These are phyloP conservation scores for Morpho deidamia DNA, from an alignment of 2,888 invertebrate species.

Conservation along the genomic window DNA sequence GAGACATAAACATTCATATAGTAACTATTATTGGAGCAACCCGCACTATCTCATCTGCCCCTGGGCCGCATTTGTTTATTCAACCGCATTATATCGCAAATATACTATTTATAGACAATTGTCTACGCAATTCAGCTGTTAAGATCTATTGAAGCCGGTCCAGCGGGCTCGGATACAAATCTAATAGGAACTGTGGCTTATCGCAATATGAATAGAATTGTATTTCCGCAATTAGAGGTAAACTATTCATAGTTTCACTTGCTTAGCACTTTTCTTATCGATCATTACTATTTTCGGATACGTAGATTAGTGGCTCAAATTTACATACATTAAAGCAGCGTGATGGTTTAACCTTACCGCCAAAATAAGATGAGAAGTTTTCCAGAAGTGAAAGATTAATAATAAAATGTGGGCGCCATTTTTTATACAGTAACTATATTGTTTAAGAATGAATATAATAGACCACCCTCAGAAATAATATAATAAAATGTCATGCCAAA, in stretches of 20 bases:
- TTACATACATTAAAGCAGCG: too few species aligned
- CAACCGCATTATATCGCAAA: constrained; percentile 28
- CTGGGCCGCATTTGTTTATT: constrained; percentile 35
- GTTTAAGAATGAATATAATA: too few species aligned
- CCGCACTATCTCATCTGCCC: constrained; percentile 32
- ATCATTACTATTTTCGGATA: not conserved
- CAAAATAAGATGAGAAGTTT: too few species aligned
- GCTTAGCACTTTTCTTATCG: constrained; percentile 4
- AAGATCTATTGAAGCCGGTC: constrained; percentile 6
- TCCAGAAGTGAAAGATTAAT: too few species aligned
- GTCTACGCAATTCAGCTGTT: constrained; percentile 20
- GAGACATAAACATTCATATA: not conserved
- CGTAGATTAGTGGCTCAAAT: too few species aligned
- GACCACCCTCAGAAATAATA: too few species aligned
- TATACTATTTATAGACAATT: constrained; percentile 26
- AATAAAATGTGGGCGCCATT: too few species aligned
- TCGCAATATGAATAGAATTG: constrained; percentile 5
- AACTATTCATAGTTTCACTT: constrained; percentile 2
- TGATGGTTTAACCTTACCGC: too few species aligned
- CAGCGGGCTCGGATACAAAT: constrained; percentile 10
- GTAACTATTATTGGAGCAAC: constrained; percentile 11
- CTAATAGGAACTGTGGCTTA: constrained; percentile 15
- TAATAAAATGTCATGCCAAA: too few species aligned
- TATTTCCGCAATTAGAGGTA: constrained; percentile 12
- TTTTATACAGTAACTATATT: too few species aligned